phyloP scores from a whole-genome alignment of 1,140 invertebrate species.

The Pollicipes pollicipes region DNA sequence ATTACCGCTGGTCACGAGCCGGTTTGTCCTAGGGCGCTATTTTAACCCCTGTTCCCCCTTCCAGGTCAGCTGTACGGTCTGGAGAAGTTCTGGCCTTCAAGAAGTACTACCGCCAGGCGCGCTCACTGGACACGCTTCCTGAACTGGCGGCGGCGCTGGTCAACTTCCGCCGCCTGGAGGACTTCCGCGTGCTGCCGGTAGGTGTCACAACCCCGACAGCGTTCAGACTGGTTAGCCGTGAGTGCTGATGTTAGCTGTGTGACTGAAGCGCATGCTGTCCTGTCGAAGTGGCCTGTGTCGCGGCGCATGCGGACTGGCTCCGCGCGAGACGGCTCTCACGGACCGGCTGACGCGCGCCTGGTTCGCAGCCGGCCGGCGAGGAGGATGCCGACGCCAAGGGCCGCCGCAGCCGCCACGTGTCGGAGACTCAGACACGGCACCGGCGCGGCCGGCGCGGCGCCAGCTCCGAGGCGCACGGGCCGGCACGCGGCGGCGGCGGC shows the following conservation, averaged over 20 bases:
- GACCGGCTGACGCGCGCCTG: too few relatives aligned
- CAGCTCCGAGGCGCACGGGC: neutral
- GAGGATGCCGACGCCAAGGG: neutral
- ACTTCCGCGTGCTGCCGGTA: constrained; percentile 6
- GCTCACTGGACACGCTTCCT: neutral
- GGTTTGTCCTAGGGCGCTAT: neutral
- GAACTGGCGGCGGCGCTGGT: neutral
- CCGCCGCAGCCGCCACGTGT: neutral
- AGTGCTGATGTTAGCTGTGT: too few relatives aligned
- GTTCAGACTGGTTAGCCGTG: too few relatives aligned
- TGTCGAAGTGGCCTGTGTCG: too few relatives aligned
- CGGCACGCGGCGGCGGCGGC: too few relatives aligned
- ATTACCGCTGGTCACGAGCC: too few relatives aligned
- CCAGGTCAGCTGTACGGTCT: constrained; percentile 83
- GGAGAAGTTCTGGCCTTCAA: constrained; percentile 98
- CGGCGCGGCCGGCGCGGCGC: too few relatives aligned
- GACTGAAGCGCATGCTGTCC: too few relatives aligned
- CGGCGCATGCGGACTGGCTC: too few relatives aligned
- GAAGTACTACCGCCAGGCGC: constrained; percentile 63
- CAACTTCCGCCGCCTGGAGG: neutral
- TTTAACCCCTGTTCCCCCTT: constrained; percentile 26
- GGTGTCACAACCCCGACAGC: too few relatives aligned
- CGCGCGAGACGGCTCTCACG: too few relatives aligned
- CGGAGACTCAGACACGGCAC: neutral
- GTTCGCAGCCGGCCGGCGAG: neutral